Evolutionary conservation across 2,797 vertebrate species (phyloP).

Genomic region (Benthosema pterotum): DNA sequence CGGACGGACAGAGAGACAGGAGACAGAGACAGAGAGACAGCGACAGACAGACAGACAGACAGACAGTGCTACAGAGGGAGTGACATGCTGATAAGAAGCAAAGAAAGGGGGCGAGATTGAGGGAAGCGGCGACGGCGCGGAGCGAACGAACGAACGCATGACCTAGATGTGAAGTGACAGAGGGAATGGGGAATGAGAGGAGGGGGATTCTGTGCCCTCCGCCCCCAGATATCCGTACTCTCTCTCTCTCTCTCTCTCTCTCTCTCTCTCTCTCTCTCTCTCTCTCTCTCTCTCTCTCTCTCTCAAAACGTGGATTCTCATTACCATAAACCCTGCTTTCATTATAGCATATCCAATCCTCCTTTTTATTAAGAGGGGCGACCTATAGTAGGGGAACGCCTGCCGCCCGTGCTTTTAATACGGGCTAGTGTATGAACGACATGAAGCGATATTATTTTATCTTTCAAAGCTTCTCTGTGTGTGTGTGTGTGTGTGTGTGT

Average conservation of each 20-base stretch:
- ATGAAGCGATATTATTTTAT: slow-evolving; percentile 23
- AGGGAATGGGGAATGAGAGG: slow-evolving; percentile 57
- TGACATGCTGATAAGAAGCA: slow-evolving; percentile 55
- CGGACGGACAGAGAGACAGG: not conserved
- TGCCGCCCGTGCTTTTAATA: slow-evolving; percentile 35
- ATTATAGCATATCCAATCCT: slow-evolving; percentile 78
- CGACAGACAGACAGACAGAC: not conserved
- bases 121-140: slow-evolving; percentile 60
- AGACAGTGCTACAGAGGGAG: slow-evolving; percentile 13
- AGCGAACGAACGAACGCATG: slow-evolving; percentile 52
- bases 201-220: slow-evolving; percentile 59
- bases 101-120: slow-evolving; percentile 64
- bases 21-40: not conserved
- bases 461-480: not conserved
- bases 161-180: slow-evolving; percentile 75
- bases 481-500: no score
- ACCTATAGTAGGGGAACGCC: slow-evolving; percentile 51
- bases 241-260: slow-evolving; percentile 12
- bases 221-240: slow-evolving; percentile 70
- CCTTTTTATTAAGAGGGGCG: slow-evolving; percentile 73
- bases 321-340: slow-evolving; percentile 81
- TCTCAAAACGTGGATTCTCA: slow-evolving; percentile 71
- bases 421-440: slow-evolving; percentile 51
- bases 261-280: not conserved
- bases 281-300: slow-evolving; percentile 19